Conservation (phyloP, 2,113 vertebrate genomes). For the Cromileptes altivelis region DNA sequence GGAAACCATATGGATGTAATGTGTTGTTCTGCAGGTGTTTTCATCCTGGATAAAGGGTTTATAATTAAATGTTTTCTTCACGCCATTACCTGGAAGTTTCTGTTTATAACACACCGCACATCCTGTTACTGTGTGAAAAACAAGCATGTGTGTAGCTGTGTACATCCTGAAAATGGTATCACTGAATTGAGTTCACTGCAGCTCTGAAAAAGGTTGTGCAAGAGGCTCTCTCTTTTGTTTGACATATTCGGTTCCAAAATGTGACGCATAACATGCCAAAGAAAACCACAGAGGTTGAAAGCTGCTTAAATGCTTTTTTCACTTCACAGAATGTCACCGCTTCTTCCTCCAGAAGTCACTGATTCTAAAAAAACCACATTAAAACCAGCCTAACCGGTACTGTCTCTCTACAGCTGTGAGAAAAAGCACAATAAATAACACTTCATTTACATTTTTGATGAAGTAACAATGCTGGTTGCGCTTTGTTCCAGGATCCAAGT, state of each 20-base stretch:
- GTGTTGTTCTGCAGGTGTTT: conserved; percentile 19
- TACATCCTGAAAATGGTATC: neutral
- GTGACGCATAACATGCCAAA: conserved; percentile 7
- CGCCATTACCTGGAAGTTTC: neutral
- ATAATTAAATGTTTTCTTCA: neutral
- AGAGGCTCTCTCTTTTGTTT: neutral
- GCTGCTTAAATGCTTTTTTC: conserved; percentile 12
- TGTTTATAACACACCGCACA: conserved; percentile 7
- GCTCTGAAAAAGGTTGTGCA: neutral
- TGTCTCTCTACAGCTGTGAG: neutral
- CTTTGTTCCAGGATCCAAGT: neutral
- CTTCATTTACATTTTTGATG: neutral
- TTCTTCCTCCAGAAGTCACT: conserved; percentile 43
- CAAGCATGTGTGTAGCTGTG: neutral
- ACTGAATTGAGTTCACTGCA: neutral
- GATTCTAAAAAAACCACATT: conserved; percentile 24
- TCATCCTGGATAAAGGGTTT: neutral
- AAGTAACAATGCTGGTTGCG: too few relatives aligned
- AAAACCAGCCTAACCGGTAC: neutral
- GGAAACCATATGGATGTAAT: conserved; percentile 9
- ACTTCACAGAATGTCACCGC: neutral
- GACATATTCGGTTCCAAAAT: neutral
- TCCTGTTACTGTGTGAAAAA: conserved; percentile 28
- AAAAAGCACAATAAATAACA: neutral
- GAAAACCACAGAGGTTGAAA: conserved; percentile 32